Evolutionary conservation across 2,797 vertebrate species (phyloP).

Genomic region (Scolopax bukidnonensis): DNA sequence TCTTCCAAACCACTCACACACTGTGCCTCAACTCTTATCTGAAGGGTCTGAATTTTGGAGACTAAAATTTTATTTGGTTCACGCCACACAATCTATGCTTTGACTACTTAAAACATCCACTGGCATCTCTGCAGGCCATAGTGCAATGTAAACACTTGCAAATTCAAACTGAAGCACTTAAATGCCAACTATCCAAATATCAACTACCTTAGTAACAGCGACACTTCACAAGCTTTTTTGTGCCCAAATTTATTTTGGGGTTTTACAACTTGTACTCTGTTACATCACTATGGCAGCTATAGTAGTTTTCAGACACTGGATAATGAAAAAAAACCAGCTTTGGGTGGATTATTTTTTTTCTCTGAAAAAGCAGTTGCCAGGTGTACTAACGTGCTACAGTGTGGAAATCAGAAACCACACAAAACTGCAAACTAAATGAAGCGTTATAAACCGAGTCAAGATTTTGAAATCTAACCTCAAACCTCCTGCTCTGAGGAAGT

Average conservation of each 20-base stretch:
- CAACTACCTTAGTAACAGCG: not conserved
- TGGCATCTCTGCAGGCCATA: not conserved
- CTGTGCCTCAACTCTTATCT: not conserved
- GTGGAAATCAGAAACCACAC: not conserved
- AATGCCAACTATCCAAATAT: not conserved
- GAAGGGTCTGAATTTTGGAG: not conserved
- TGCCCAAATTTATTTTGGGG: not conserved
- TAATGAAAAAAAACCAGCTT: not conserved
- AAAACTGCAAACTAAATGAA: not conserved
- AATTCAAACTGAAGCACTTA: not conserved
- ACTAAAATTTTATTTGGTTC: not conserved
- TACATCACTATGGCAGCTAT: not conserved
- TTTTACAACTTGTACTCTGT: not conserved
- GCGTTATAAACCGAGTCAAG: not conserved
- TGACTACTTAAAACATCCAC: not conserved
- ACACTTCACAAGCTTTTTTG: not conserved
- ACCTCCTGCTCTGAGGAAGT: constrained; percentile 97
- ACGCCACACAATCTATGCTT: not conserved
- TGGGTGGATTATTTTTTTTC: not conserved
- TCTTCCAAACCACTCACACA: not conserved
- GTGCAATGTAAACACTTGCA: not conserved
- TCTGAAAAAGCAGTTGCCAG: not conserved
- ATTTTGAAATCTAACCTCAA: constrained; percentile 85
- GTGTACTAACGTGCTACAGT: not conserved
- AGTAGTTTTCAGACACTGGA: not conserved